phyloP scores from a whole-genome alignment of 2,797 vertebrate species.

The Tachyglossus aculeatus region DNA sequence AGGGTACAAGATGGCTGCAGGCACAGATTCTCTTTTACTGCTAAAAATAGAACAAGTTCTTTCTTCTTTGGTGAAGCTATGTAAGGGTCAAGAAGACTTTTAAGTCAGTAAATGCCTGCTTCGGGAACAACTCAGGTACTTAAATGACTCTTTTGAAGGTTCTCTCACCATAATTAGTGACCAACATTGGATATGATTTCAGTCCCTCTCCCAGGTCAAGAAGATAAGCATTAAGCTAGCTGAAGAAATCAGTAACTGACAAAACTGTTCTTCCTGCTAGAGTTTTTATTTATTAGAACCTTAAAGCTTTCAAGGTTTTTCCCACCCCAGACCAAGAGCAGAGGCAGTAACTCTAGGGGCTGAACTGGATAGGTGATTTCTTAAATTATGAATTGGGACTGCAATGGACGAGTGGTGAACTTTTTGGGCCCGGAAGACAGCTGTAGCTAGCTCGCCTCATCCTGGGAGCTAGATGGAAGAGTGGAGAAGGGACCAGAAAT shows the following conservation, averaged over 20 bases:
- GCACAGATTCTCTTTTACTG: background rate
- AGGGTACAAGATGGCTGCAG: background rate
- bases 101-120: too few species aligned
- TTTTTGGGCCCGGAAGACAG: too few species aligned
- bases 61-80: background rate
- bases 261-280: background rate
- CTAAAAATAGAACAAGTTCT: background rate
- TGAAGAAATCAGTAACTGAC: background rate
- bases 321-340: too few species aligned
- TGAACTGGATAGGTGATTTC: too few species aligned
- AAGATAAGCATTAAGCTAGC: slow-evolving; percentile 8
- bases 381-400: too few species aligned
- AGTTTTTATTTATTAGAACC: slow-evolving; percentile 7
- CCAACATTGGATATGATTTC: background rate
- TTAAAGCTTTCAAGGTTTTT: slow-evolving; percentile 1
- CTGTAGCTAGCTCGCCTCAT: too few species aligned
- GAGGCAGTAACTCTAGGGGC: too few species aligned
- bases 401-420: too few species aligned
- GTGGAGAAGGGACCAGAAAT: too few species aligned
- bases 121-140: background rate
- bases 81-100: slow-evolving; percentile 7
- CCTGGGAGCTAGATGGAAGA: too few species aligned
- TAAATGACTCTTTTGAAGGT: background rate
- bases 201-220: background rate
- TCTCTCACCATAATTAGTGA: background rate